Conservation (phyloP, 1,140 invertebrate genomes). For the Pseudobourletiella spinata region DNA sequence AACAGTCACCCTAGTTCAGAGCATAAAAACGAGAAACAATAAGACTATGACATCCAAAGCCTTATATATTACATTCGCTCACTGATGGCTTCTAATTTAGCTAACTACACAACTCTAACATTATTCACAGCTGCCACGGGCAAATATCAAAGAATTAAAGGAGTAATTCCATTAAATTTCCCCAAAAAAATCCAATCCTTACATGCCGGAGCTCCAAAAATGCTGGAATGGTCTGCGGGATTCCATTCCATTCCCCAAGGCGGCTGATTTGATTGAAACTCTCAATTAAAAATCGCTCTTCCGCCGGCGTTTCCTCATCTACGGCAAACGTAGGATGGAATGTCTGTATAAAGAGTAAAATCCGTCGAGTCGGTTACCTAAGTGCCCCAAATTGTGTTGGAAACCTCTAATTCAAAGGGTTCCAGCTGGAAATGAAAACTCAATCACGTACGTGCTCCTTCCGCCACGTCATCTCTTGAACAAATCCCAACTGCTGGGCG, state of each 20-base stretch:
- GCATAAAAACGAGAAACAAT: not conserved
- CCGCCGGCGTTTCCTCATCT: constrained; percentile 6
- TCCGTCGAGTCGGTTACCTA: not conserved
- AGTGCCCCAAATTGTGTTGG: not conserved
- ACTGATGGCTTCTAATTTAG: too few relatives aligned
- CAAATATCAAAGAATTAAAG: not conserved
- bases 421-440: too few relatives aligned
- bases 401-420: too few relatives aligned
- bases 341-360: constrained; percentile 9
- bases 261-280: constrained; percentile 20
- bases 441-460: constrained; percentile 21
- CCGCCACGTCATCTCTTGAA: constrained; percentile 28
- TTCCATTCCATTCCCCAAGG: constrained; percentile 20
- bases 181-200: constrained; percentile 10
- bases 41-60: not conserved
- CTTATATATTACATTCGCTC: not conserved
- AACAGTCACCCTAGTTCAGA: not conserved
- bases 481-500: constrained; percentile 13
- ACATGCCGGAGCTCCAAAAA: constrained; percentile 35
- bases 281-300: constrained; percentile 21
- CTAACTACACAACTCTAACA: too few relatives aligned
- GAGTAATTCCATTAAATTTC: not conserved
- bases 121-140: not conserved
- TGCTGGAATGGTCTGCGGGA: constrained; percentile 42
- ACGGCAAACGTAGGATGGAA: constrained; percentile 22